Evolutionary conservation across 2,113 vertebrate genomes (phyloP).

Genomic region (Chamaea fasciata): DNA sequence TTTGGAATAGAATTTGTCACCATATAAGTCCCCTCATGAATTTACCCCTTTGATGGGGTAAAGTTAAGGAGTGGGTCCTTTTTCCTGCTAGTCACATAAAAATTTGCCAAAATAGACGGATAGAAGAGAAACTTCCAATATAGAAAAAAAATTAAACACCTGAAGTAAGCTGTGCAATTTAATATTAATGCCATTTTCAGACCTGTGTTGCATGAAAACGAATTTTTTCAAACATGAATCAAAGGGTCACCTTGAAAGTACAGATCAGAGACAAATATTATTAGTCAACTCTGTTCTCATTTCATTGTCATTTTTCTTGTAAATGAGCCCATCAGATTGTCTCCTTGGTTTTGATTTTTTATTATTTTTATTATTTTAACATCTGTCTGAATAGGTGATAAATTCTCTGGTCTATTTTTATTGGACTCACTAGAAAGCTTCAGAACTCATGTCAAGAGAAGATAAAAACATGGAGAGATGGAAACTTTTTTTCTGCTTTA

Average conservation of each 20-base stretch:
- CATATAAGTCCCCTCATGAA: background rate
- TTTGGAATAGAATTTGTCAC: background rate
- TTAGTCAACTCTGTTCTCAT: background rate
- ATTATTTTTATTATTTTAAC: background rate
- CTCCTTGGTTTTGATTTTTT: background rate
- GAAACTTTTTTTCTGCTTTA: background rate
- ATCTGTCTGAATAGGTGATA: background rate
- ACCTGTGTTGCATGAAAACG: background rate
- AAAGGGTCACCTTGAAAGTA: background rate
- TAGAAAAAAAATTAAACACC: background rate
- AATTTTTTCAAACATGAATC: background rate
- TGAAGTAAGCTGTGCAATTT: background rate
- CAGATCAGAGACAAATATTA: background rate
- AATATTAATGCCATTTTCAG: background rate
- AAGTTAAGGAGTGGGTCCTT: background rate
- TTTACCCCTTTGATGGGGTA: background rate
- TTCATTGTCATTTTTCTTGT: background rate
- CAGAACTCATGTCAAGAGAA: background rate
- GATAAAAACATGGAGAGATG: background rate
- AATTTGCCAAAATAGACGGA: background rate
- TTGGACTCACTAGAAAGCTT: background rate
- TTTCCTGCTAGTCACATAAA: background rate
- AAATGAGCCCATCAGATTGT: background rate
- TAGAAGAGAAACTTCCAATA: background rate
- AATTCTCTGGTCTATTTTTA: background rate